Evolutionary conservation across 1,140 invertebrate species (phyloP), one percentile per base, ranked within the genome.

Genomic region (Acromyrmex heyeri): DNA sequence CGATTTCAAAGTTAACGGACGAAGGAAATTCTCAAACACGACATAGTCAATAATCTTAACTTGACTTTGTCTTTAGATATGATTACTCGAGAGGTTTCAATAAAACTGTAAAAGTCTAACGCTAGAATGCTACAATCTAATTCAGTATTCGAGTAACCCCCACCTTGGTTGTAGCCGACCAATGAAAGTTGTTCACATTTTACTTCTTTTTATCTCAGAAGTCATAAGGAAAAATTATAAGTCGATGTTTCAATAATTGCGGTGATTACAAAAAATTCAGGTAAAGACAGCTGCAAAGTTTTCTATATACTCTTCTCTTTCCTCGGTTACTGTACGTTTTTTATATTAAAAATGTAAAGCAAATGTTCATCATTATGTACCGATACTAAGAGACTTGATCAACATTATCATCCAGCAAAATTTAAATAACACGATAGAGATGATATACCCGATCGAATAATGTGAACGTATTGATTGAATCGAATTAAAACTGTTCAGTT

Each of bases 341-440:
- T 75, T 83, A 3, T 18, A 38, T 83, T 73, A 77, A 87, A 77
- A 75, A 59, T 75, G 7, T 16, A 75, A 75, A n/a, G 3, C 18
- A 55, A n/a, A 30, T n/a, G 30, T 44, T 65, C 27, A 30, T 18
- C 27, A 57, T 14, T 8, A 30, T 30, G 3, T 55, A 21, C 6
- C 0, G 8, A 2, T 57, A n/a, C 2, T 57, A 34, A 57, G 1
- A 73, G 18, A 21, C 50, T 34, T 34, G 10, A 18, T 55, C 10
- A 44, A 14, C 10, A 5, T 73, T 1, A 30, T 12, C 5, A 55
- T 59, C 5, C 10, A 21, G 18, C 18, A 44, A 44, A 21, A 57
- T 73, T n/a, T 21, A 38, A 73, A 57, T 73, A 73, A 2, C 3
- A 79, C 0, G 3, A 5, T 73, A 30, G 48, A 65, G 18, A 12